Base-by-base conservation (phyloP, 2,888 invertebrate species). In the Dolichomitus sp. region DNA sequence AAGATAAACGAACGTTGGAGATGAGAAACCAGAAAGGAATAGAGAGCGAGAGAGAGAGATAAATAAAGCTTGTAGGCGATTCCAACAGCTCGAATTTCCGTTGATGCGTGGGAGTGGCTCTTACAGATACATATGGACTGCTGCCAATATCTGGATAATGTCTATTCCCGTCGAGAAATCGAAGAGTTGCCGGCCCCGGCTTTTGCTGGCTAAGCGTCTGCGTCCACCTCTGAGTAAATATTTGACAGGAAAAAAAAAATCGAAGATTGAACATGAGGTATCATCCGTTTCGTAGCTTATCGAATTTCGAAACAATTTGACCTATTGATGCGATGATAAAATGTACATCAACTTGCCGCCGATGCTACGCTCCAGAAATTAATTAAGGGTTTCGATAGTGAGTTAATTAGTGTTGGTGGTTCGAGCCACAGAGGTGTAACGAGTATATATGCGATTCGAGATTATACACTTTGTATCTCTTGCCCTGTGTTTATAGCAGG, bases 101-200 rank as follows among this genome's bases (percentile, higher is more conserved):
- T 74, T 82, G 79, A 82, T 75, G 84, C 81, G 76, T 84, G 79
- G 83, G 73, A 85, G 78, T 59, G 74, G 84, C 72, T 65, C 81
- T 74, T 54, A 63, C 54, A 68, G 61, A 59, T 52, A 40, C 65
- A 48, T 68, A 85, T 87, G 88, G 88, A 88, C 80, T 80, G 52
- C 79, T 85, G 87, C 87, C 88, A 88, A 88, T 84, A 86, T 82
- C 85, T 78, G 85, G 77, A 82, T 83, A 87, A 83, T 48, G 77
- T 84, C 85, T 79, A 81, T 78, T 78, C 78, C 73, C 77, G 81
- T 78, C 81, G 77, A 81, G 81, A 81, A 76, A 81, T 81, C 81
- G 77, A 81, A 81, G 65, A 72, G 61, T 59, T 59, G 75, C 50
- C 54, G 14, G 37, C 80, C 61, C 50, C 33, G 61, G 42, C 57